These are phyloP conservation scores for Pseudopipra pipra DNA, from an alignment of 2,113 vertebrate genomes.

Conservation along the genomic window DNA sequence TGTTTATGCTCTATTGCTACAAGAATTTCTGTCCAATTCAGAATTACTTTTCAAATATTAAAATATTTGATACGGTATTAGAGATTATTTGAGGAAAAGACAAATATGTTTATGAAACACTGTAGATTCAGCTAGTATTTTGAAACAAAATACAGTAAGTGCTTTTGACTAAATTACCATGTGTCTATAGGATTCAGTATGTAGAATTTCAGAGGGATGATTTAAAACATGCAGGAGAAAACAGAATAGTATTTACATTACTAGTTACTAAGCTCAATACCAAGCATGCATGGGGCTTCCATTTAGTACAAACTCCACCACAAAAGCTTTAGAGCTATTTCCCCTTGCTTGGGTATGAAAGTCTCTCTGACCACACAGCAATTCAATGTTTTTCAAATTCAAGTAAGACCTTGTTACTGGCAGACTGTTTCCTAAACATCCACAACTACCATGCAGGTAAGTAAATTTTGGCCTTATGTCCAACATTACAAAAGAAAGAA, in stretches of 20 bases:
- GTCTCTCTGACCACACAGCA: not conserved
- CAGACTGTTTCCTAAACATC: not conserved
- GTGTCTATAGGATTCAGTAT: not conserved
- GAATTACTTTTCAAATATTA: not conserved
- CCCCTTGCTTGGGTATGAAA: not conserved
- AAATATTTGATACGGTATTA: not conserved
- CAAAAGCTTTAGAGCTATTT: constrained; percentile 14
- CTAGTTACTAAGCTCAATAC: not conserved
- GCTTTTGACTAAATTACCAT: not conserved
- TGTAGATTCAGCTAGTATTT: not conserved
- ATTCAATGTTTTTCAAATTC: not conserved
- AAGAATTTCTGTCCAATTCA: not conserved
- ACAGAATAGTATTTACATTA: not conserved
- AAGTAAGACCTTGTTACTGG: constrained; percentile 3
- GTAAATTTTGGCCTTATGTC: not conserved
- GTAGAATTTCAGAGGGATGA: not conserved
- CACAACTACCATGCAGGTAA: not conserved
- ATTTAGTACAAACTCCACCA: not conserved
- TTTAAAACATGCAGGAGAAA: not conserved
- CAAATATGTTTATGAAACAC: not conserved
- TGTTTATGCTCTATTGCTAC: not conserved
- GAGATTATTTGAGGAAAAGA: not conserved
- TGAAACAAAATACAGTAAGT: not conserved
- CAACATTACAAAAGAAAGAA: not conserved
- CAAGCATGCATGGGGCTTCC: not conserved